Evolutionary conservation across 2,888 invertebrate species (phyloP).

Genomic region (Cataglyphis livida): DNA sequence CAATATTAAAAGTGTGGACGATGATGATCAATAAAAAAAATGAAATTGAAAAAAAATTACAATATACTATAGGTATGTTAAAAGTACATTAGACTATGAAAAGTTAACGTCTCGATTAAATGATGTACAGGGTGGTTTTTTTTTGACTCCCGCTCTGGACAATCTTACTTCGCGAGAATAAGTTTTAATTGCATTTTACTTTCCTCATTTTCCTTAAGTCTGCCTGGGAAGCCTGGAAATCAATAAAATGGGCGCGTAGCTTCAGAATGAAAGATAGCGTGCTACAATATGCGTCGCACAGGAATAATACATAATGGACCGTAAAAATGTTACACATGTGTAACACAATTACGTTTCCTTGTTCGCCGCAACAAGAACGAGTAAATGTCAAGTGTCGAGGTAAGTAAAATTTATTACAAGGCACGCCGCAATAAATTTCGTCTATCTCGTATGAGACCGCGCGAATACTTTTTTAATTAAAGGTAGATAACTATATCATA

Average conservation of each 20-base stretch:
- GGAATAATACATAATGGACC: conserved; percentile 49
- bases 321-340: conserved; percentile 65
- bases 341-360: conserved; percentile 69
- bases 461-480: conserved; percentile 73
- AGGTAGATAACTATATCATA: conserved; percentile 69
- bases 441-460: conserved; percentile 66
- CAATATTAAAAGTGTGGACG: conserved; percentile 6
- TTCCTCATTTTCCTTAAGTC: conserved; percentile 49
- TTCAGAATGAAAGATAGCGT: conserved; percentile 16
- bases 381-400: conserved; percentile 65
- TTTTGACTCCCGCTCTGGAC: conserved; percentile 29
- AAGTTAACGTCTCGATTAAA: conserved; percentile 38
- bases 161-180: conserved; percentile 38
- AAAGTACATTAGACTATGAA: not conserved
- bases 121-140: conserved; percentile 30
- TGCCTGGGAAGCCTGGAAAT: conserved; percentile 17
- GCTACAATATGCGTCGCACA: not conserved
- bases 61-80: not conserved
- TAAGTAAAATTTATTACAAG: conserved; percentile 71
- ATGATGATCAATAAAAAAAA: not conserved
- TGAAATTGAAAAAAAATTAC: not conserved
- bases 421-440: conserved; percentile 70
- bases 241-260: conserved; percentile 45
- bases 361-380: conserved; percentile 54
- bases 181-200: conserved; percentile 54